Evolutionary conservation across 2,113 vertebrate species (phyloP), one percentile per base, ranked within the genome.

Genomic region (Desmodus rotundus): DNA sequence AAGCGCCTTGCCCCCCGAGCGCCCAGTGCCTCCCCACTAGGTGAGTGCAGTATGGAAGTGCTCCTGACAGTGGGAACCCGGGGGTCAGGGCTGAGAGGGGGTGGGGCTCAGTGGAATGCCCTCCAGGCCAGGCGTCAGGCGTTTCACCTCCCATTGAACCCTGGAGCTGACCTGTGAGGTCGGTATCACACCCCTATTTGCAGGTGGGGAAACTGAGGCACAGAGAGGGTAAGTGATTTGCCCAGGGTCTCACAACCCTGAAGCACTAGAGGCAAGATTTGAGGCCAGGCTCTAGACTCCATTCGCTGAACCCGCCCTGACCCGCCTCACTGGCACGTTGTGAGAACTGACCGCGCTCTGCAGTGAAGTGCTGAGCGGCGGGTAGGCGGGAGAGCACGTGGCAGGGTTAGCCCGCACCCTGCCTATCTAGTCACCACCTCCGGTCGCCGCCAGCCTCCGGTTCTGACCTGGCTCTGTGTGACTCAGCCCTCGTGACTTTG

Each of bases 1-100:
- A 99, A 99, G 91, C 98, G 99, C 2, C 99, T 97, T 0, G 99
- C 99, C 17, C 99, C 99, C 0, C 98, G 97, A 41, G 99, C 96
- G 1, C 99, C 99, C 24, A 98, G 54, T 2, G 97, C 98, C 0
- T 99, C 98, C 41, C 98, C 98, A 0, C 97, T 98, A 2, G 98
- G 99, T 99, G 97, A 98, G 98, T 97, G 89, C 80, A 2, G 0
- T 11, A 33, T 28, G 2, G 50, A 22, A 13, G 52, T 28, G 16
- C 38, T 63, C 14, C 9, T 0, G 85, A 65, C 7, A 0, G 19
- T 13, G 0, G 0, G 36, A 12, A 65, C 43, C 5, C 4, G 0
- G 65, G 56, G 68, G 24, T 68, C 2, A 1, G 70, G 56, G 56
- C n/a, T 1, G 0, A 50, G 19, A 0, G 4, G 31, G 38, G 22